Conservation (phyloP, 2,113 vertebrate genomes). For the Hippolais icterina region DNA sequence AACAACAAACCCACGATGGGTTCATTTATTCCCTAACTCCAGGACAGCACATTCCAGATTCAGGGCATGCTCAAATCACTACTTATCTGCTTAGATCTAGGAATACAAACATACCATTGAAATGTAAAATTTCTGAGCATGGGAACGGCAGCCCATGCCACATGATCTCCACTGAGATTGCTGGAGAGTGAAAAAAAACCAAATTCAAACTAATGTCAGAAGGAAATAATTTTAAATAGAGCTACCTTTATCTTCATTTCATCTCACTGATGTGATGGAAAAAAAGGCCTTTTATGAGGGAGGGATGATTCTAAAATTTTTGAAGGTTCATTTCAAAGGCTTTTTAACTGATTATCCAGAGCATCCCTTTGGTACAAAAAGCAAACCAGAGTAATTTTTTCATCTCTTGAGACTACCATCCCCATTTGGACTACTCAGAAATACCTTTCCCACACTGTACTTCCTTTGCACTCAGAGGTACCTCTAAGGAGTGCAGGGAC, state of each 20-base stretch:
- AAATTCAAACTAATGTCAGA: conserved; percentile 23
- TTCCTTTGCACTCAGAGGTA: not conserved
- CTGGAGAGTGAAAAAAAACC: conserved; percentile 19
- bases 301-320: conserved; percentile 11
- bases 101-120: conserved; percentile 32
- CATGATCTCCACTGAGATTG: conserved; percentile 35
- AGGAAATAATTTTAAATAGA: conserved; percentile 45
- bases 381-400: not conserved
- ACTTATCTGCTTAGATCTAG: conserved; percentile 23
- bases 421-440: not conserved
- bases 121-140: conserved; percentile 8
- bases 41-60: not conserved
- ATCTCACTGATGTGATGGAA: conserved; percentile 32
- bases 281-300: conserved; percentile 10
- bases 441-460: not conserved
- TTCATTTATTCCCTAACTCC: not conserved
- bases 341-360: conserved; percentile 36
- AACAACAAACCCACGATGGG: not conserved
- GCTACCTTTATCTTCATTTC: conserved; percentile 25
- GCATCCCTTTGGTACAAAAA: conserved; percentile 3
- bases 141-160: not conserved
- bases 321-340: conserved; percentile 42
- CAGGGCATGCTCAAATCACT: not conserved
- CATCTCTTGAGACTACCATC: not conserved
- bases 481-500: not conserved